These are phyloP conservation scores for Papilio elwesi DNA, from an alignment of 2,888 invertebrate species.

Conservation along the genomic window DNA sequence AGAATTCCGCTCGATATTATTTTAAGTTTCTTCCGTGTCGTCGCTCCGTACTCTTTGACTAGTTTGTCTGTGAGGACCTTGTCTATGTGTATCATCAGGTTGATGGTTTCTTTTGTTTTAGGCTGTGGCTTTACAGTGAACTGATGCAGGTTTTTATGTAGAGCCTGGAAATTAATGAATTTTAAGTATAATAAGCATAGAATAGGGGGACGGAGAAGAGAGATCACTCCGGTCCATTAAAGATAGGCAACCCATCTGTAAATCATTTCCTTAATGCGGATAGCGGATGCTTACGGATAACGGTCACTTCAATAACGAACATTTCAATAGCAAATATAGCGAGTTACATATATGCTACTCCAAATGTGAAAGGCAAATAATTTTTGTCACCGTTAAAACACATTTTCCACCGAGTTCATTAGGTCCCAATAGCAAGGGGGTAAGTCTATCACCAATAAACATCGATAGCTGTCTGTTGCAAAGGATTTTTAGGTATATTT, in stretches of 20 bases:
- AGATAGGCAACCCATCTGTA: too few species aligned
- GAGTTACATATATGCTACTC: background rate
- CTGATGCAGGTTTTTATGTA: conserved; percentile 8
- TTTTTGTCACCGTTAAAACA: background rate
- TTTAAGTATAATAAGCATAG: background rate
- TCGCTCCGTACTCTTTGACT: conserved; percentile 52
- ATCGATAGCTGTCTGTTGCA: too few species aligned
- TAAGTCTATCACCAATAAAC: too few species aligned
- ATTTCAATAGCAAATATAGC: background rate
- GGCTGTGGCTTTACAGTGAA: conserved; percentile 43
- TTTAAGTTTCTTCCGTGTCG: conserved; percentile 58
- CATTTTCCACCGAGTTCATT: background rate
- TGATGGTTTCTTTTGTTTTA: conserved; percentile 51
- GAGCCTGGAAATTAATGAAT: conserved; percentile 5
- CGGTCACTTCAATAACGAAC: too few species aligned
- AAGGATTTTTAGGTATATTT: too few species aligned
- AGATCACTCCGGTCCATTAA: too few species aligned
- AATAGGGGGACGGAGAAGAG: too few species aligned
- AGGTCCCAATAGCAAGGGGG: background rate
- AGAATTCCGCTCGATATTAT: conserved; percentile 55
- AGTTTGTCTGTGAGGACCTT: conserved; percentile 56
- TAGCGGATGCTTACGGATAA: too few species aligned
- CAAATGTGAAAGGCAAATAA: background rate
- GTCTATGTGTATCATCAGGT: conserved; percentile 69
- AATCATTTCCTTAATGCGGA: too few species aligned